phyloP scores from a whole-genome alignment of 92 coral and sea anemone genomes.

The Scolanthus callimorphus region DNA sequence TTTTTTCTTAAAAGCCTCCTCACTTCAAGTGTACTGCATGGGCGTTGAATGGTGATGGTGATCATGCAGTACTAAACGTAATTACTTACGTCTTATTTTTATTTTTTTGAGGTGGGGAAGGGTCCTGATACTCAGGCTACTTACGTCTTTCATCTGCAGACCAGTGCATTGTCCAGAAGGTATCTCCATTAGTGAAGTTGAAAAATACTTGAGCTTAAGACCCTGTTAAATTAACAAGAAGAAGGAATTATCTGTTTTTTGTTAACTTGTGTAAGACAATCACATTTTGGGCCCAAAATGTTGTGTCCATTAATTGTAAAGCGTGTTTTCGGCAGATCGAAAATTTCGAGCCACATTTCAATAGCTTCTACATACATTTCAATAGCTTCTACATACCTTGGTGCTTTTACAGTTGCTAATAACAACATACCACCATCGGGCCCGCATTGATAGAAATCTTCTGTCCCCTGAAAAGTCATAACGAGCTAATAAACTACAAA shows the following conservation, averaged over 20 bases:
- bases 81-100: no score
- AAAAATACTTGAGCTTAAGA: slow-evolving; percentile 47
- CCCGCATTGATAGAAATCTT: slow-evolving; percentile 74
- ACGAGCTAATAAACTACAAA: neutral
- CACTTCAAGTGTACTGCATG: neutral
- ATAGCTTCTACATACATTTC: no score
- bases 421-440: slow-evolving; percentile 96
- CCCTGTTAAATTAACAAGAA: slow-evolving; percentile 28
- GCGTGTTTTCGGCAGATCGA: no score
- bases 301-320: no score
- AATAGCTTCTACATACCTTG: slow-evolving; percentile 4
- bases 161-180: slow-evolving; percentile 83
- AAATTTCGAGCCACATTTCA: no score
- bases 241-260: no score
- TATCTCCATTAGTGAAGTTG: slow-evolving; percentile 80
- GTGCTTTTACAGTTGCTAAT: slow-evolving; percentile 74
- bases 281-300: no score
- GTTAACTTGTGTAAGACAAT: no score
- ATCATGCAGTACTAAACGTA: no score
- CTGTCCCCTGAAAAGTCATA: slow-evolving; percentile 60
- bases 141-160: slow-evolving; percentile 98
- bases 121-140: no score
- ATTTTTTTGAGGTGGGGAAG: no score
- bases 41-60: no score
- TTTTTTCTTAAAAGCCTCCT: neutral